Evolutionary conservation across 2,888 invertebrate genomes (phyloP), one percentile per base, ranked within the genome.

Genomic region (Eupithecia dodoneata): DNA sequence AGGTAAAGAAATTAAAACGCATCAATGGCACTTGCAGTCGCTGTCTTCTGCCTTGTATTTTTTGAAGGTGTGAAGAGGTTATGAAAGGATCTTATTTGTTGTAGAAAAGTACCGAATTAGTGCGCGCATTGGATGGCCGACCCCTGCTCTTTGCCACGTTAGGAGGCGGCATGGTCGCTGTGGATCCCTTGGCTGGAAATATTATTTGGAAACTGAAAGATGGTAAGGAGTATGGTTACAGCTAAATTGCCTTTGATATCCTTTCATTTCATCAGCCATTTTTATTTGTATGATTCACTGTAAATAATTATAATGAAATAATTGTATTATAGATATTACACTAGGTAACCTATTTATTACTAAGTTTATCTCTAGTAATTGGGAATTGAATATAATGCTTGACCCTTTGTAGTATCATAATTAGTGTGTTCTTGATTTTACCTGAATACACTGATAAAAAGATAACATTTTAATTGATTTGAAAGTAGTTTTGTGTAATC

Each of bases 191-290:
- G 82, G 97, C 98, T 75, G 99, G 99, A 78, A 96, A 97, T 86
- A 96, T 98, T 84, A 96, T 97, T 86, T 99, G 99, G 99, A 97
- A 97, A 87, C 96, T 99, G 80, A 97, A 98, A 93, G 98, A 99
- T 95, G 98, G 98, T 97, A 96, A 94, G 79, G 0, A 12, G 18
- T 12, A 18, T 45, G 15, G 18, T 70, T 30, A 44, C 67, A 18
- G 4, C 10, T 2, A 12, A 47, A 15, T 65, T 49, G 4, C 47
- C 3, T 18, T 18, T 9, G 9, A 44, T 52, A 4, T 52, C 44
- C n/a, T 42, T 55, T 59, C 63, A 74, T 74, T 74, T 74, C 70
- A 74, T 74, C 74, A 74, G 44, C 42, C 69, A 9, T 66, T 13
- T 18, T 44, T 69, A 45, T 45, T 69, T 45, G 42, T 18, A 69